Conservation (phyloP, 2,113 vertebrate genomes). For the Colius striatus region DNA sequence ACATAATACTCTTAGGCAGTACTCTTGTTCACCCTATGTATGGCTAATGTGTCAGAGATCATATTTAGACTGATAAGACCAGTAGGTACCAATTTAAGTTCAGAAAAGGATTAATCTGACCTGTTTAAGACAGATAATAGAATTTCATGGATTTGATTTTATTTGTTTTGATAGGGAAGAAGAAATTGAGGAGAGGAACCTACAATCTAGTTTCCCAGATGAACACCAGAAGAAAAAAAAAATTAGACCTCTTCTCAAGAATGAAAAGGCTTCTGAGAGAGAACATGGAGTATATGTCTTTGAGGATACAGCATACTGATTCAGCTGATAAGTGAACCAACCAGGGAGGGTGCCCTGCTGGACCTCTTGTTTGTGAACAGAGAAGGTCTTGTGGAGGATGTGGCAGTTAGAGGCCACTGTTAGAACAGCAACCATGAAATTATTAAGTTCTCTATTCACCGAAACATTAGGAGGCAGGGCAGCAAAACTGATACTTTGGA, state of each 20-base stretch:
- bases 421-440: too few relatives aligned
- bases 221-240: background rate
- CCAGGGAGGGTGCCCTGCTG: too few relatives aligned
- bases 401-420: too few relatives aligned
- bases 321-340: background rate
- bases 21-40: background rate
- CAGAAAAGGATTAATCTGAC: background rate
- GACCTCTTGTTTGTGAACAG: too few relatives aligned
- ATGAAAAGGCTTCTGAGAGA: background rate
- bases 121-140: background rate
- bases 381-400: too few relatives aligned
- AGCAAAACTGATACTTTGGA: too few relatives aligned
- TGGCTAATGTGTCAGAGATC: background rate
- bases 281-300: background rate
- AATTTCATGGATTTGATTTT: background rate
- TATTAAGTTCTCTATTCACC: too few relatives aligned
- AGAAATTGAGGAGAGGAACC: background rate
- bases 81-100: background rate
- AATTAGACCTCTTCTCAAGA: background rate
- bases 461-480: too few relatives aligned
- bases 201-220: background rate
- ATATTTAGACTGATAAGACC: background rate
- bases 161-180: background rate
- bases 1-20: background rate
- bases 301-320: background rate